A percentile compares a stretch with the other conserved stretches of the same genome.
These are phyloP conservation scores for Folsomia candida DNA, from an alignment of 2,888 invertebrate genomes.

Conservation along the genomic window DNA sequence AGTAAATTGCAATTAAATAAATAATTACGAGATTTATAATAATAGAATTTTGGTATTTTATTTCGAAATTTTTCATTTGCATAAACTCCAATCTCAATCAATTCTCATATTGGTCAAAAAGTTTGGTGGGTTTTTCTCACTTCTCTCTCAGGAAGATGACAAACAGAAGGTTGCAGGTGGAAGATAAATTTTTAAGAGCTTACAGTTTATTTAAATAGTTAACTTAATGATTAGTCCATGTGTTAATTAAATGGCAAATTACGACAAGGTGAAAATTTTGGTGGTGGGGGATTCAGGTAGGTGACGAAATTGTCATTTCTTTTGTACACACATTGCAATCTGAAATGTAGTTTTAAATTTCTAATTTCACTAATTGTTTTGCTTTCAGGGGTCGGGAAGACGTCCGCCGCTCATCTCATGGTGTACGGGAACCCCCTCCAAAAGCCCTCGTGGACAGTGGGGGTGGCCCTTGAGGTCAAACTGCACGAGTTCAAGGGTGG, in stretches of 20 bases:
- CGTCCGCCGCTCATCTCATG: conserved; percentile 86
- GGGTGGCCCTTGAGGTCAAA: conserved; percentile 93
- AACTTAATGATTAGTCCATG: no score
- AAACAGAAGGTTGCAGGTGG: no score
- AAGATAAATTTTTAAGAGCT: no score
- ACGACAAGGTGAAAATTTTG: conserved; percentile 85
- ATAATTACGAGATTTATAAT: no score
- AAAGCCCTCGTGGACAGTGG: conserved; percentile 92
- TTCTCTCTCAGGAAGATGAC: no score
- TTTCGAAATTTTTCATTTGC: no score
- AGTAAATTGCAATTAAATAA: no score
- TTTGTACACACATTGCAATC: neutral
- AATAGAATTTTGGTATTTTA: no score
- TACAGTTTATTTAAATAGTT: no score
- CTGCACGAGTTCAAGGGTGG: conserved; percentile 93
- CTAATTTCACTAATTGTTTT: conserved; percentile 19
- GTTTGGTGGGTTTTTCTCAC: no score
- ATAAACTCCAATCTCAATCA: no score
- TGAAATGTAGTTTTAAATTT: conserved; percentile 2
- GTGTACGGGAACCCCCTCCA: conserved; percentile 80
- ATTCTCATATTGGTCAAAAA: no score
- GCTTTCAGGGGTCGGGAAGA: conserved; percentile 88
- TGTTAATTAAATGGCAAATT: conserved; percentile 81
- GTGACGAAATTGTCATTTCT: conserved; percentile 25
- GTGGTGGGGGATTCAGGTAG: conserved; percentile 88